A percentile compares a stretch with the other conserved stretches of the same genome.
Evolutionary conservation across 2,797 vertebrate species (phyloP).

Genomic region (Alfaro cultratus): DNA sequence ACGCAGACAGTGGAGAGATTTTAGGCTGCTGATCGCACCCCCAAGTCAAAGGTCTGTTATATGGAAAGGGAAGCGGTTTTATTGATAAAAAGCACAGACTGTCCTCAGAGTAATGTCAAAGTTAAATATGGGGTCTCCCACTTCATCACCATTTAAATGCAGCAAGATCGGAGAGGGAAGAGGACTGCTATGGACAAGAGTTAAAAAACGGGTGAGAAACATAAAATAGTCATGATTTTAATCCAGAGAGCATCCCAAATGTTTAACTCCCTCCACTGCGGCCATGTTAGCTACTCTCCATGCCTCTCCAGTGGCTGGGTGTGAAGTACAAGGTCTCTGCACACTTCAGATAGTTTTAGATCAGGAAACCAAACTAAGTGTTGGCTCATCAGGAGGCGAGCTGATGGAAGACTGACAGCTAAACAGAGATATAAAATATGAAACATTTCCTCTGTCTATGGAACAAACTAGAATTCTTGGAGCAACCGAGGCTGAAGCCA

Average conservation of each 20-base stretch:
- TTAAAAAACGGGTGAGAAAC: constrained; percentile 24
- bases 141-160: not conserved
- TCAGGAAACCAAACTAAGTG: not conserved
- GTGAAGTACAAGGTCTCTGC: constrained; percentile 20
- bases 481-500: not conserved
- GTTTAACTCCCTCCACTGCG: constrained; percentile 26
- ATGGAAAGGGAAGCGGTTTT: not conserved
- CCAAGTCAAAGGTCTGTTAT: not conserved
- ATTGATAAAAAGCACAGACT: not conserved
- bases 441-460: not conserved
- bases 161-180: too few relatives aligned
- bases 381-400: not conserved
- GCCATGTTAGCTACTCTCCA: constrained; percentile 45
- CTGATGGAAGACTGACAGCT: not conserved
- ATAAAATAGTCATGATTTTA: constrained; percentile 9
- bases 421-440: not conserved
- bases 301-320: constrained; percentile 43
- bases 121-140: not conserved
- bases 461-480: not conserved
- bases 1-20: not conserved
- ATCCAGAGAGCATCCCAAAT: constrained; percentile 21
- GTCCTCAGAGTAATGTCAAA: not conserved
- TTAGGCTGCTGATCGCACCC: not conserved
- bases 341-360: constrained; percentile 53
- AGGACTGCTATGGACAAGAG: not conserved